Evolutionary conservation across 2,888 invertebrate species (phyloP).

Genomic region (Hirtodrosophila duncani): DNA sequence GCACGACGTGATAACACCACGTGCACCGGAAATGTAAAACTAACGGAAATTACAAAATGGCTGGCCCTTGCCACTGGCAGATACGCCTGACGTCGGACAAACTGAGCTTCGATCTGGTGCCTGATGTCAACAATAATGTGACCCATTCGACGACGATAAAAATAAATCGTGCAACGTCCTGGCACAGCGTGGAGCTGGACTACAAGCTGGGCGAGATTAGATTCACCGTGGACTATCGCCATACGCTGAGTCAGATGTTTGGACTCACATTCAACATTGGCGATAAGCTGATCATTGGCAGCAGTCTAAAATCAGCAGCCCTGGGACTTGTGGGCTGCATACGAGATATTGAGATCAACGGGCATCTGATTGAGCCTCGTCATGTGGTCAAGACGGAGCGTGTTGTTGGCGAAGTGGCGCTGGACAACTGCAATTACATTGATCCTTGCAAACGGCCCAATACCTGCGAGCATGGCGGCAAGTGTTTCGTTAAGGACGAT

Average conservation of each 20-base stretch:
- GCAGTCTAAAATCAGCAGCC: constrained; percentile 86
- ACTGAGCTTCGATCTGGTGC: constrained; percentile 88
- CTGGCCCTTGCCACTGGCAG: constrained; percentile 77
- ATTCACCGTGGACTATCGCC: constrained; percentile 86
- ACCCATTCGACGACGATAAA: constrained; percentile 89
- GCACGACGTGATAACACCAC: constrained; percentile 25
- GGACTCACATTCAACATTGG: constrained; percentile 84
- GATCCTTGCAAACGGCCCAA: constrained; percentile 93
- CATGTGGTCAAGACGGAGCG: constrained; percentile 89
- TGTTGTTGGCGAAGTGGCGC: constrained; percentile 91
- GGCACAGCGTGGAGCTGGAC: constrained; percentile 90
- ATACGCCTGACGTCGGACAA: constrained; percentile 90
- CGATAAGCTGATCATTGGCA: constrained; percentile 87
- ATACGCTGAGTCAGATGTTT: constrained; percentile 84
- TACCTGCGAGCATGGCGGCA: constrained; percentile 94
- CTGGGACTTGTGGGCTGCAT: constrained; percentile 94
- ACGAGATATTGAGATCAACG: constrained; percentile 91
- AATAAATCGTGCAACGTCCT: constrained; percentile 87
- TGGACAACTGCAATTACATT: constrained; percentile 93
- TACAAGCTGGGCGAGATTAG: constrained; percentile 87
- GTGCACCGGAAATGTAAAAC: constrained; percentile 62
- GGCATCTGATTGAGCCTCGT: constrained; percentile 87
- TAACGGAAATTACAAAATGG: constrained; percentile 71
- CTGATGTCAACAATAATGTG: constrained; percentile 86
- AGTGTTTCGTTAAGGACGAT: constrained; percentile 93